These are phyloP conservation scores for Xestia rhomboidea DNA, from an alignment of 2,888 invertebrate genomes.

Conservation along the genomic window DNA sequence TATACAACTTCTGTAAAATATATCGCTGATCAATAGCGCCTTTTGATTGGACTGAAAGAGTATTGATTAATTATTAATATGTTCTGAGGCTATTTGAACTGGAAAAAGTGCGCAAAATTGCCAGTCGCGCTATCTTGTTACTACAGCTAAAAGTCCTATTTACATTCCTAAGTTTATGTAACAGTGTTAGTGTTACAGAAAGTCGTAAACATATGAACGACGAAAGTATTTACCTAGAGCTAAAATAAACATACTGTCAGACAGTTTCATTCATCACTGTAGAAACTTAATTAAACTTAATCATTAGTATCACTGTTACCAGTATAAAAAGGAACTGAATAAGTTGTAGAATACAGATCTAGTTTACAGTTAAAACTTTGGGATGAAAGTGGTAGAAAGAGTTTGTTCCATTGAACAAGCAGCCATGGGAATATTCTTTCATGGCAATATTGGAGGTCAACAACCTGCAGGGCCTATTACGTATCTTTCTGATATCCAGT, in stretches of 20 bases:
- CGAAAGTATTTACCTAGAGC: slow-evolving; percentile 65
- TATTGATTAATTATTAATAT: slow-evolving; percentile 16
- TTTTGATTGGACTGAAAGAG: slow-evolving; percentile 31
- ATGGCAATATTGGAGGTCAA: slow-evolving; percentile 2
- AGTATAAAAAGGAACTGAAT: slow-evolving; percentile 86
- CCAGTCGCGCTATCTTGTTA: slow-evolving; percentile 13
- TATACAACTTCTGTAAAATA: slow-evolving; percentile 41
- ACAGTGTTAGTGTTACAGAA: slow-evolving; percentile 59
- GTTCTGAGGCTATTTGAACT: slow-evolving; percentile 42
- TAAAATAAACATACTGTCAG: slow-evolving; percentile 67
- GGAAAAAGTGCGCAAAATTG: slow-evolving; percentile 43
- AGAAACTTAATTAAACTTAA: slow-evolving; percentile 79
- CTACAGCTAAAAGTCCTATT: slow-evolving; percentile 37
- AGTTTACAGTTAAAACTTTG: slow-evolving; percentile 58
- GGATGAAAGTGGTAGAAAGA: slow-evolving; percentile 39
- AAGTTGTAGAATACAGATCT: slow-evolving; percentile 77
- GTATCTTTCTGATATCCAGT: too few relatives aligned
- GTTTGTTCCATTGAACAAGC: slow-evolving; percentile 15
- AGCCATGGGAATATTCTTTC: neutral
- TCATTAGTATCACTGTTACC: slow-evolving; percentile 87
- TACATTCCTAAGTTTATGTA: slow-evolving; percentile 50
- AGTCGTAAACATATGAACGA: slow-evolving; percentile 59
- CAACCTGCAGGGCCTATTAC: too few relatives aligned
- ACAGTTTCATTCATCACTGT: slow-evolving; percentile 71
- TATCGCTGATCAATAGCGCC: slow-evolving; percentile 33